phyloP scores from a whole-genome alignment of 2,797 vertebrate species.

The Nothura maculosa region DNA sequence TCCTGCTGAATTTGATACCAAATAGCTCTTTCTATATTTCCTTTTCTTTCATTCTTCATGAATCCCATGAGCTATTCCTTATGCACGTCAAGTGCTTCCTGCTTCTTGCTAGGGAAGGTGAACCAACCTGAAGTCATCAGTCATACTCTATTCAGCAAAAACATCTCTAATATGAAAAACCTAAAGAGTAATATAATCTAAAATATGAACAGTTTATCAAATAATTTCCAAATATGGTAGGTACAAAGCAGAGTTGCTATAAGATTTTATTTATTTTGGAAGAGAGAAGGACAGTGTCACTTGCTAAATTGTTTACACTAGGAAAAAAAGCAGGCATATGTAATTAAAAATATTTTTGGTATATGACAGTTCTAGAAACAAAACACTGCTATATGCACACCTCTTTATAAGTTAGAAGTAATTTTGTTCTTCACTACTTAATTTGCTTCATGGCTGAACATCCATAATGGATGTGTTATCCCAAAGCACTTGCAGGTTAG shows the following conservation, averaged over 20 bases:
- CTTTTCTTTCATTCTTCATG: not conserved
- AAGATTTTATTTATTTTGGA: not conserved
- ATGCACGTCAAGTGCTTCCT: not conserved
- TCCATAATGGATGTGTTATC: rapidly evolving
- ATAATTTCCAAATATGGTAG: not conserved
- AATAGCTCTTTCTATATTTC: not conserved
- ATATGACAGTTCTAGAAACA: not conserved
- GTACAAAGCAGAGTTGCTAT: not conserved
- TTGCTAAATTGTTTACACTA: not conserved
- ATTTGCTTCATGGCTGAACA: not conserved
- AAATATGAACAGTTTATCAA: not conserved
- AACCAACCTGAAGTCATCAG: not conserved
- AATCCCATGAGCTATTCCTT: not conserved
- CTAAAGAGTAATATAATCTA: not conserved
- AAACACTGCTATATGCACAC: not conserved
- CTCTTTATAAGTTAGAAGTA: not conserved
- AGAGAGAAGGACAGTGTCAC: not conserved
- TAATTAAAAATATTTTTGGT: not conserved
- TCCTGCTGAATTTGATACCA: not conserved
- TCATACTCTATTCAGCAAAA: not conserved
- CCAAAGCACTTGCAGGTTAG: not conserved
- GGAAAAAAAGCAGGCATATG: rapidly evolving
- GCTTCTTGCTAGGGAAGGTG: not conserved
- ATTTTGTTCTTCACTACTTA: not conserved
- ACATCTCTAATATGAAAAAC: not conserved